A percentile compares a stretch with the other conserved stretches of the same genome.
Conservation (phyloP, 2,888 invertebrate species). For the Agrotis puta region DNA sequence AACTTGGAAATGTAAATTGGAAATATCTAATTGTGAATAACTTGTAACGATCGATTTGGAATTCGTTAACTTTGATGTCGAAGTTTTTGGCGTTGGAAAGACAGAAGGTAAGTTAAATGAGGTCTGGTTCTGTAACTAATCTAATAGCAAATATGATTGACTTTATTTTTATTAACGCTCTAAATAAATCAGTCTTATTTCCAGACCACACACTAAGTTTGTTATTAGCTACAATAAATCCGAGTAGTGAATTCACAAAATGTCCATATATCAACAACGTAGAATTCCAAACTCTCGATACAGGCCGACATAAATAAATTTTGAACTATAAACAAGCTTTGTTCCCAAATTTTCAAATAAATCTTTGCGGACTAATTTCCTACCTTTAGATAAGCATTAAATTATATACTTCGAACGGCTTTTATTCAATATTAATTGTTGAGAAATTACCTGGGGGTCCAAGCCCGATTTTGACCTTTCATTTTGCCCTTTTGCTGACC, state of each 20-base stretch:
- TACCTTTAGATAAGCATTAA: conserved; percentile 73
- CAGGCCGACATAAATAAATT: conserved; percentile 70
- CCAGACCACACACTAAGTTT: conserved; percentile 23
- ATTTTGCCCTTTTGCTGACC: conserved; percentile 87
- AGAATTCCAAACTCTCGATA: conserved; percentile 69
- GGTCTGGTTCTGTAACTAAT: background rate
- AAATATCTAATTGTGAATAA: conserved; percentile 46
- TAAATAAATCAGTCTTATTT: background rate
- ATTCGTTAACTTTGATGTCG: background rate
- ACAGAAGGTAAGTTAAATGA: background rate
- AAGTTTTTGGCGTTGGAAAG: background rate
- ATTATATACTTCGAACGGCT: conserved; percentile 68
- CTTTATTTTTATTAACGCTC: background rate
- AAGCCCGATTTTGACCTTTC: conserved; percentile 81
- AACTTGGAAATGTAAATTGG: conserved; percentile 43
- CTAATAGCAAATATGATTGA: background rate
- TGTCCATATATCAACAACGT: conserved; percentile 69
- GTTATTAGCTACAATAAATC: conserved; percentile 53
- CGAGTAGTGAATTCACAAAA: conserved; percentile 54
- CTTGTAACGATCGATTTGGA: conserved; percentile 3
- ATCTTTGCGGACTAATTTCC: conserved; percentile 75
- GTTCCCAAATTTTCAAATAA: conserved; percentile 75
- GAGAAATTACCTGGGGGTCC: conserved; percentile 79
- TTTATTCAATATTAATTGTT: conserved; percentile 82
- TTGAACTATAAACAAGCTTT: conserved; percentile 70